Evolutionary conservation across 2,797 vertebrate genomes (phyloP).

Genomic region (Pipistrellus nathusii): DNA sequence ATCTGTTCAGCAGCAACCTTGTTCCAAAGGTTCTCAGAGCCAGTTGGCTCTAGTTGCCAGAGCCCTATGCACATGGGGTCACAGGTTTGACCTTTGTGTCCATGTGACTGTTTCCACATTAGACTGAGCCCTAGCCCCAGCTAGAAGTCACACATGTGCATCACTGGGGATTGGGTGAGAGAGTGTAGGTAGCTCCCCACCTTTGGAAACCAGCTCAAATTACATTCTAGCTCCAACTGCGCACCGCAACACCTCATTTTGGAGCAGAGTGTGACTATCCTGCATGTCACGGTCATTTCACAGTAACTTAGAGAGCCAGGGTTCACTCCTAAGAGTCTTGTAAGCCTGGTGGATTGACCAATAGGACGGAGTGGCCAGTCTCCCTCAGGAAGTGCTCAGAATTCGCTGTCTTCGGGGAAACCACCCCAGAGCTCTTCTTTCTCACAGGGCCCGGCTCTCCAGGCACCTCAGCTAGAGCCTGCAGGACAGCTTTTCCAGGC

Average conservation of each 20-base stretch:
- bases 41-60: not conserved
- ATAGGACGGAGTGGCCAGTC: not conserved
- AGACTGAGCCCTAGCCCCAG: not conserved
- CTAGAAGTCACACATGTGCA: not conserved
- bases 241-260: not conserved
- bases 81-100: not conserved
- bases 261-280: not conserved
- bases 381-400: not conserved
- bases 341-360: not conserved
- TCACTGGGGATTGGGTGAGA: not conserved
- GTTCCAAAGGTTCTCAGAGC: not conserved
- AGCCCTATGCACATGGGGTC: not conserved
- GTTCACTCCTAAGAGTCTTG: not conserved
- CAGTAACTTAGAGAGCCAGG: constrained; percentile 2
- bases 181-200: not conserved
- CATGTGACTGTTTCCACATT: not conserved
- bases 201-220: not conserved
- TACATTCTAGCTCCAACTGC: not conserved
- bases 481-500: not conserved
- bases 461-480: not conserved
- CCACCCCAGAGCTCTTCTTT: not conserved
- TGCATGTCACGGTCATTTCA: not conserved
- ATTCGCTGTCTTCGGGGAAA: not conserved
- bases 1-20: constrained; percentile 15
- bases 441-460: not conserved